Evolutionary conservation across 2,113 vertebrate species (phyloP).

Genomic region (Cyanoderma ruficeps): DNA sequence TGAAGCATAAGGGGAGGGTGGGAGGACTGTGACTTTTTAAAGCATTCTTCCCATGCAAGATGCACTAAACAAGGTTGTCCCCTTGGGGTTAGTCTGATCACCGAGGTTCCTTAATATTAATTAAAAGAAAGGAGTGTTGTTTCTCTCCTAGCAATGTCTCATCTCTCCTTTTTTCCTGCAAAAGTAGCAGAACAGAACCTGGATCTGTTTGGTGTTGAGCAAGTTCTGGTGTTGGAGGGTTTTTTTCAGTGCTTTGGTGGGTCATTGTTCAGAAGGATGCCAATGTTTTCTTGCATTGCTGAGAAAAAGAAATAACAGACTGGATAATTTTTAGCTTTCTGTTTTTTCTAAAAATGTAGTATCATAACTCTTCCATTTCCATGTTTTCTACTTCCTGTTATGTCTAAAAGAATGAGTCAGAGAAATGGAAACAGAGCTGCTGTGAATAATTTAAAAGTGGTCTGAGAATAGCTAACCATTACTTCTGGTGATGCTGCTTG

Average conservation of each 20-base stretch:
- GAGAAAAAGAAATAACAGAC: conserved; percentile 8
- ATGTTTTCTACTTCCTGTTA: conserved; percentile 33
- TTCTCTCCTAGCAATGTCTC: not conserved
- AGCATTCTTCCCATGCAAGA: not conserved
- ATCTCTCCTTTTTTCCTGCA: not conserved
- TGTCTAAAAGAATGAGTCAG: conserved; percentile 34
- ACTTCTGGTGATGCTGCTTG: conserved; percentile 40
- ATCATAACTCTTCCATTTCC: conserved; percentile 32
- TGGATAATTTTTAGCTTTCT: conserved; percentile 33
- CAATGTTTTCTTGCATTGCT: not conserved
- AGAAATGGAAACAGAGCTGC: conserved; percentile 41
- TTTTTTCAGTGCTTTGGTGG: not conserved
- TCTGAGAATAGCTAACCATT: conserved; percentile 56
- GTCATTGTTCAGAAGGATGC: not conserved
- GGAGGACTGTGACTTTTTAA: not conserved
- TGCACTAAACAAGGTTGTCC: not conserved
- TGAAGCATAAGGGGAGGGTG: not conserved
- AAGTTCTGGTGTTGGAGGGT: not conserved
- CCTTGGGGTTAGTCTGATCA: not conserved
- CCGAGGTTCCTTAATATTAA: not conserved
- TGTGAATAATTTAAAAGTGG: conserved; percentile 65
- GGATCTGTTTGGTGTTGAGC: not conserved
- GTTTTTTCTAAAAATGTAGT: conserved; percentile 33
- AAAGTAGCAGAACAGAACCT: not conserved
- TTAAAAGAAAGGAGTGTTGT: not conserved